Percentiles rank a stretch among this genome's conserved stretches.
These are phyloP conservation scores for Limnephilus auricula DNA, from an alignment of 2,888 invertebrate species.

Conservation along the genomic window DNA sequence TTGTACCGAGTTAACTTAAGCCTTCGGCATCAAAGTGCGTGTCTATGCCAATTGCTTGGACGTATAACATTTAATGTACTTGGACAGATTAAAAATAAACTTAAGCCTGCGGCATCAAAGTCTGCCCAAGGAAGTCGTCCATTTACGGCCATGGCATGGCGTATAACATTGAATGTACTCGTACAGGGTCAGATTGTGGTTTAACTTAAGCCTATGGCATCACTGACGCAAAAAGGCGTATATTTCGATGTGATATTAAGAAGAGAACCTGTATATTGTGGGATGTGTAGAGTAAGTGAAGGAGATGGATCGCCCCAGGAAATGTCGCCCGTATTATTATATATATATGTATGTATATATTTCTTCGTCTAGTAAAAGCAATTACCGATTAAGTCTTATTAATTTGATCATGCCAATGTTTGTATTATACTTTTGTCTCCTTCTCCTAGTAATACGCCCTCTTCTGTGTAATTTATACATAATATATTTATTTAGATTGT, in stretches of 20 bases:
- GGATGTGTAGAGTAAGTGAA: neutral
- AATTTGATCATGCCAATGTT: constrained; percentile 53
- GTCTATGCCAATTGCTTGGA: neutral
- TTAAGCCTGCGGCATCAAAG: neutral
- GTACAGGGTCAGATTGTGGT: neutral
- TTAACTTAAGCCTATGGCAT: neutral
- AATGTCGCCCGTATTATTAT: constrained; percentile 12
- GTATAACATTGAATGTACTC: neutral
- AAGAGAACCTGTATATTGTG: constrained; percentile 22
- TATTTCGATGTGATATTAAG: constrained; percentile 25
- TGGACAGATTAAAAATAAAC: neutral
- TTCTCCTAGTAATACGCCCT: constrained; percentile 51
- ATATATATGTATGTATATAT: neutral
- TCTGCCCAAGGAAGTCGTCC: neutral
- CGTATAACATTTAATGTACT: neutral
- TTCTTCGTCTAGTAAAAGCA: constrained; percentile 44
- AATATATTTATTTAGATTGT: constrained; percentile 53
- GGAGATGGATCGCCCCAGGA: neutral
- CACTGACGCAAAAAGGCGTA: neutral
- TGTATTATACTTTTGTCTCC: constrained; percentile 51
- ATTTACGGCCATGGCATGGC: neutral
- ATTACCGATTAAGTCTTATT: constrained; percentile 47
- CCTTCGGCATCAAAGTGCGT: neutral
- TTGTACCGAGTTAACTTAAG: neutral
- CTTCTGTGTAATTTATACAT: constrained; percentile 53